Evolutionary conservation across 2,888 invertebrate genomes (phyloP).

Genomic region (Lepetodrilus schrolli): DNA sequence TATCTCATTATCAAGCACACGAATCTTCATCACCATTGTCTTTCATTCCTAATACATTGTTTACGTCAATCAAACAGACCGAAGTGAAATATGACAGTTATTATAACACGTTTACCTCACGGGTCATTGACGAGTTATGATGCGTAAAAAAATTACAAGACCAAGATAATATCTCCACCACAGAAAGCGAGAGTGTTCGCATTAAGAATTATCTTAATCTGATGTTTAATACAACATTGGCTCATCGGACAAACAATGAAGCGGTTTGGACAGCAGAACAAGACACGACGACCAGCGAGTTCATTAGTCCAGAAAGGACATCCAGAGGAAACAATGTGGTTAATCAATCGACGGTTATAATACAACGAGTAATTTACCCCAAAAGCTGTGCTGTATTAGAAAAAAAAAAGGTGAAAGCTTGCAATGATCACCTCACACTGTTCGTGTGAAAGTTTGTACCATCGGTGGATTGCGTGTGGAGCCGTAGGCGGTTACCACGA

Average conservation of each 20-base stretch:
- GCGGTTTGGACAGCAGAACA: too few species aligned
- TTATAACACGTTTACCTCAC: background rate
- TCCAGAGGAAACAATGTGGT: slow-evolving; percentile 6
- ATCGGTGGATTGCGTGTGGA: background rate
- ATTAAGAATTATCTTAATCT: slow-evolving; percentile 2
- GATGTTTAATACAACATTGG: slow-evolving; percentile 13
- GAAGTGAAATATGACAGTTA: background rate
- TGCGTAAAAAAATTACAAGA: slow-evolving; percentile 11
- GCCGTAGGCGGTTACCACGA: background rate
- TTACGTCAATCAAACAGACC: background rate
- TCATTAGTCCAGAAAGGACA: slow-evolving; percentile 9
- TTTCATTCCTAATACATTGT: background rate
- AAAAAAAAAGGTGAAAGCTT: too few species aligned
- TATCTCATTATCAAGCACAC: background rate
- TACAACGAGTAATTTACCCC: slow-evolving; percentile 24
- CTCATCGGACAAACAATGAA: background rate
- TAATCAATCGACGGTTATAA: slow-evolving; percentile 2
- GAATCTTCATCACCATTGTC: background rate
- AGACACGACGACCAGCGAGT: background rate
- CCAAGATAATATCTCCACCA: background rate
- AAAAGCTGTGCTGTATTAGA: background rate
- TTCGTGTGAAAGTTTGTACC: slow-evolving; percentile 26
- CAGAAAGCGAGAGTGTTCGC: slow-evolving; percentile 13
- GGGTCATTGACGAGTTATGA: slow-evolving; percentile 5
- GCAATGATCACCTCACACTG: slow-evolving; percentile 22